These are phyloP conservation scores for Craterocephalus amniculus DNA, from an alignment of 2,797 vertebrate species.

Conservation along the genomic window DNA sequence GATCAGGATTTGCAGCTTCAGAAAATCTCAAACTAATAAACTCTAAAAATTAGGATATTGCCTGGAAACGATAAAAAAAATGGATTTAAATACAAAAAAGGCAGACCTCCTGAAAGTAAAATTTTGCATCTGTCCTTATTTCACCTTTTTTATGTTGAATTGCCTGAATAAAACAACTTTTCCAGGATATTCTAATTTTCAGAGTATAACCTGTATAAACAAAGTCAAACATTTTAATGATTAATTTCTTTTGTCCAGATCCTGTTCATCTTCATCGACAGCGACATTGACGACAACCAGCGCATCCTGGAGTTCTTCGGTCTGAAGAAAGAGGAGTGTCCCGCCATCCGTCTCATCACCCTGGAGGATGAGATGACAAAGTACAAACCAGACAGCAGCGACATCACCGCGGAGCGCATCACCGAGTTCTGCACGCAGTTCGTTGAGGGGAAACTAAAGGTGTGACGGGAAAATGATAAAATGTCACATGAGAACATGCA, in stretches of 20 bases:
- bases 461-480: conserved; percentile 64
- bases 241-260: conserved; percentile 80
- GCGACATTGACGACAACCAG: conserved; percentile 95
- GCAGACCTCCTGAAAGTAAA: too few relatives aligned
- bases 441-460: conserved; percentile 95
- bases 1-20: too few relatives aligned
- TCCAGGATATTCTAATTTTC: too few relatives aligned
- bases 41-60: too few relatives aligned
- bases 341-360: conserved; percentile 95
- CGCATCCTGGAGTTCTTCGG: conserved; percentile 98
- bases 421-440: conserved; percentile 89
- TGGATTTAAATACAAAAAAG: too few relatives aligned
- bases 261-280: conserved; percentile 99
- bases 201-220: too few relatives aligned
- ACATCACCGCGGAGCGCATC: conserved; percentile 91
- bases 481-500: too few relatives aligned
- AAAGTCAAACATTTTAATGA: neutral
- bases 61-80: too few relatives aligned
- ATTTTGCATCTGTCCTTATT: too few relatives aligned
- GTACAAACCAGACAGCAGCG: conserved; percentile 89
- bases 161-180: too few relatives aligned
- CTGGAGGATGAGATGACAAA: conserved; percentile 99
- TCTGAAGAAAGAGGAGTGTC: conserved; percentile 97
- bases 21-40: too few relatives aligned
- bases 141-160: too few relatives aligned